phyloP scores from a whole-genome alignment of 2,888 invertebrate species.

The Hermodice carunculata region DNA sequence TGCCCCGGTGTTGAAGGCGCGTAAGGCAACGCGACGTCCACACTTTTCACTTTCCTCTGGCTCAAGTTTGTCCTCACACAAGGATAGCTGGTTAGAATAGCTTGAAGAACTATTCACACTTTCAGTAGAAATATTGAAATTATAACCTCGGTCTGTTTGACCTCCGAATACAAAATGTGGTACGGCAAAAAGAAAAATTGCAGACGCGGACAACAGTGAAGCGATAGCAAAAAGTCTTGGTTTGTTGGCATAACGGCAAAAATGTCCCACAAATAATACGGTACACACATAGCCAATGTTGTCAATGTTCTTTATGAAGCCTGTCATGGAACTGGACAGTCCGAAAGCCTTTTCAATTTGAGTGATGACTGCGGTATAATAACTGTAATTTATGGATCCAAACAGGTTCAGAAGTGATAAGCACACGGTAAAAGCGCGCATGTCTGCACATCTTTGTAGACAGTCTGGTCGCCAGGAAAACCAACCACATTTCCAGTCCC shows the following conservation, averaged over 20 bases:
- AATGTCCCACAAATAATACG: slow-evolving; percentile 48
- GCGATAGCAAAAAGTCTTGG: slow-evolving; percentile 30
- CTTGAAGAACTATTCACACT: background rate
- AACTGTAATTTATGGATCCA: slow-evolving; percentile 35
- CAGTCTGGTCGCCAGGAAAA: slow-evolving; percentile 40
- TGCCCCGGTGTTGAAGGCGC: slow-evolving; percentile 29
- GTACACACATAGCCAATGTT: slow-evolving; percentile 55
- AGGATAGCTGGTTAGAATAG: background rate
- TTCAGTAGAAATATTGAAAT: too few relatives aligned
- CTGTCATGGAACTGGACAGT: slow-evolving; percentile 54
- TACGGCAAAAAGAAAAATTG: slow-evolving; percentile 31
- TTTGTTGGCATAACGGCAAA: slow-evolving; percentile 39
- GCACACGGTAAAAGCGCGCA: slow-evolving; percentile 40
- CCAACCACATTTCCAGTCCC: slow-evolving; percentile 39
- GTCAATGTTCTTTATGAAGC: slow-evolving; percentile 56
- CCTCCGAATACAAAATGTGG: slow-evolving; percentile 37
- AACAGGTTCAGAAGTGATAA: slow-evolving; percentile 28
- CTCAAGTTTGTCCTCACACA: background rate
- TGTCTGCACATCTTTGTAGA: slow-evolving; percentile 34
- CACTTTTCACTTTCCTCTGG: background rate
- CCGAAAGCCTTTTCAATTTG: slow-evolving; percentile 59
- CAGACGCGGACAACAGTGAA: slow-evolving; percentile 14
- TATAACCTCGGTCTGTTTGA: background rate
- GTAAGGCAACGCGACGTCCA: background rate
- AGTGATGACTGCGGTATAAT: slow-evolving; percentile 42